Evolutionary conservation across 2,797 vertebrate genomes (phyloP).

Genomic region (Chloroceryle amazona): DNA sequence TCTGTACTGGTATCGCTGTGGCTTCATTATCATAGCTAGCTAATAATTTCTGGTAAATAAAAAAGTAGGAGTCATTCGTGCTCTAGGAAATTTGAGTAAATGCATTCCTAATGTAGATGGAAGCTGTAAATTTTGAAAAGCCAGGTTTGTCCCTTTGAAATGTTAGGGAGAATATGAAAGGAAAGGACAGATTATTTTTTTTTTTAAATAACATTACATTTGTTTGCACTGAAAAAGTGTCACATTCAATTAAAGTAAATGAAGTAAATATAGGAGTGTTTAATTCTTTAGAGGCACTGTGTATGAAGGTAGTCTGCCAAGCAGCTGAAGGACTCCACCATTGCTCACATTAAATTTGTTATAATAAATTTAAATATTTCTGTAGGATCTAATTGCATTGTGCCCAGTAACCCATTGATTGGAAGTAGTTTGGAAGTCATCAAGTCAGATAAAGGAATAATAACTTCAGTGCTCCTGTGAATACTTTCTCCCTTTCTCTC

Average conservation of each 20-base stretch:
- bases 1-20: not conserved
- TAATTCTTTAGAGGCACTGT: not conserved
- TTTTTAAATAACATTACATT: accelerated
- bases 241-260: not conserved
- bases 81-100: not conserved
- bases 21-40: not conserved
- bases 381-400: not conserved
- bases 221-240: not conserved
- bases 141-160: not conserved
- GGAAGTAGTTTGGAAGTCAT: constrained; percentile 45
- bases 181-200: not conserved
- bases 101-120: not conserved
- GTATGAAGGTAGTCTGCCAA: not conserved
- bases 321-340: not conserved
- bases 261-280: not conserved
- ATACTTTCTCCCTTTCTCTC: not conserved
- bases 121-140: not conserved
- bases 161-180: not conserved
- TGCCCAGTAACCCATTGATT: not conserved
- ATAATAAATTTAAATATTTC: not conserved
- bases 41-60: not conserved
- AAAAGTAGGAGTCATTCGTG: not conserved
- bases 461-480: not conserved
- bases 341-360: not conserved
- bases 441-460: not conserved